Percentiles rank a stretch among this genome's conserved stretches.
These are phyloP conservation scores for Jaculus jaculus DNA, from an alignment of 2,113 vertebrate genomes.

Conservation along the genomic window DNA sequence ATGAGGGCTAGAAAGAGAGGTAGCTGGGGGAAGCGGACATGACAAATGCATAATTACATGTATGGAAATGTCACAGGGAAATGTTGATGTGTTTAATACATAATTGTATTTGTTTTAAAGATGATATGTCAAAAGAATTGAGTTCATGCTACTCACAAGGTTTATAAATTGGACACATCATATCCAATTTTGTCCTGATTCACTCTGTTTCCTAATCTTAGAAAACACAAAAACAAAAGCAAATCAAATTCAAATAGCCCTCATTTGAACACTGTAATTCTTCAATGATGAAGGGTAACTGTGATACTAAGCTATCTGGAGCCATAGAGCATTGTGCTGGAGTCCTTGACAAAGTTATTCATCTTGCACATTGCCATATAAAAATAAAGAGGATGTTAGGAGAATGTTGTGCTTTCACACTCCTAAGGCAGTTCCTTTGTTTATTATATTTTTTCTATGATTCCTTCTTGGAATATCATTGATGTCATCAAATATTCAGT, in stretches of 20 bases:
- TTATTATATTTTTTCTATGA: not conserved
- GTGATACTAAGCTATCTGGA: not conserved
- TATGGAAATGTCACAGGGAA: not conserved
- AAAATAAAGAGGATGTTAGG: not conserved
- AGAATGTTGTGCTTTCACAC: not conserved
- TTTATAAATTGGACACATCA: not conserved
- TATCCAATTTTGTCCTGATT: not conserved
- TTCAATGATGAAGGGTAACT: not conserved
- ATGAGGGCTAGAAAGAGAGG: not conserved
- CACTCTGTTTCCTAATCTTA: not conserved
- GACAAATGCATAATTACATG: not conserved
- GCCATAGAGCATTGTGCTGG: not conserved
- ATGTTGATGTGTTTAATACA: not conserved
- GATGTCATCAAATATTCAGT: not conserved
- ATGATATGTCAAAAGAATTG: not conserved
- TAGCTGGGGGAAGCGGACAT: not conserved
- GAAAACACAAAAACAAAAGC: not conserved
- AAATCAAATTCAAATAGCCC: not conserved
- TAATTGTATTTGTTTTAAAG: not conserved
- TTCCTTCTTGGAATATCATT: not conserved
- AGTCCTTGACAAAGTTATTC: not conserved
- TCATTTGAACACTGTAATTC: not conserved
- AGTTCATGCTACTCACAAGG: not conserved
- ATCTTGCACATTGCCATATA: not conserved
- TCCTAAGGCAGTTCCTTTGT: accelerated